Base-by-base conservation (phyloP, 2,797 vertebrate genomes). In the Acanthopagrus latus region DNA sequence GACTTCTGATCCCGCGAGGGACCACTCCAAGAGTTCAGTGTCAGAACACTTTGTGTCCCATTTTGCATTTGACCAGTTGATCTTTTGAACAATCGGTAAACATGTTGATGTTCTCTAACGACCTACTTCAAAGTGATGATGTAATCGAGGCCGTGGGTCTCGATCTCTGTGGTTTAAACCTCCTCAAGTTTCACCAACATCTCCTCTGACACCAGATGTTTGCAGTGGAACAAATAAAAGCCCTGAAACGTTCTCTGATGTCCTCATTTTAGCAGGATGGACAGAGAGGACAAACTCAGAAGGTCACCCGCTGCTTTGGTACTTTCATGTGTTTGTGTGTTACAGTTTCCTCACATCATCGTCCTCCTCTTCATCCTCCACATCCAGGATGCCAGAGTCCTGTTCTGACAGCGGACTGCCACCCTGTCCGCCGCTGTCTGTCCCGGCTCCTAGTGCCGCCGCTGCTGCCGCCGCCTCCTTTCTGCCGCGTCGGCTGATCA, bases 311-410 rank as follows among this genome's bases (percentile, higher is more conserved):
- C n/a, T n/a, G 51, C 18, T 17, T 17, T 12, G 25, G 5, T 64
- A 23, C 21, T 38, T 46, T 25, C 17, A 64, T 33, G 27, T 23
- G 18, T 33, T 20, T 56, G 9, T 52, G 7, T 78, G 0, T 27
- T 50, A 44, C 14, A 3, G 1, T 29, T 63, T 58, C 21, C 92
- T 93, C 88, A 94, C 97, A 90, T 98, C 97, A 44, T 98, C 97
- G 8, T 96, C 96, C 51, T 96, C 96, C 76, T 97, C 97, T 70
- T 98, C 98, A 54, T 98, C 97, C 89, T 97, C 97, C 65, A 97
- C 96, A 63, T 98, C 96, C 91, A 99, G 93, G 88, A 98, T 97
- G 44, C 98, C 97, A 2, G 96, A 98, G 89, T 98, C 96, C 86
- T 97, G 95, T 86, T 99, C 97, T 0, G 96, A 97, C 79, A 94